Conservation (phyloP, 2,888 invertebrate species). For the Panzeria rudis region DNA sequence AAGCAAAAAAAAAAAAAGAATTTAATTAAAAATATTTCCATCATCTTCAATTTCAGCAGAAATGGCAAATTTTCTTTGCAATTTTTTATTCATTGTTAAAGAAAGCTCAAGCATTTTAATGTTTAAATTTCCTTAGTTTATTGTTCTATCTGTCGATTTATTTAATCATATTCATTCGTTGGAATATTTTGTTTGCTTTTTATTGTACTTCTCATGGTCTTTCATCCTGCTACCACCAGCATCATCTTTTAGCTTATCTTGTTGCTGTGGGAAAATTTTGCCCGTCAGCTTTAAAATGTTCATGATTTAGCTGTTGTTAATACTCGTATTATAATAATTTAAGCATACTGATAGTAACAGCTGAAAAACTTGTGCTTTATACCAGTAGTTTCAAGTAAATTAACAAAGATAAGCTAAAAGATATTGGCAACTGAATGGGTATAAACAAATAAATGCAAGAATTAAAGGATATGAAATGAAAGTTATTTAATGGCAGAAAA, state of each 20-base stretch:
- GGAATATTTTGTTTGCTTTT: not conserved
- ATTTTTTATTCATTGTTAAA: not conserved
- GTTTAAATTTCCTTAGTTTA: constrained; percentile 47
- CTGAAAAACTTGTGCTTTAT: not conserved
- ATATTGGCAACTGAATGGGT: constrained; percentile 6
- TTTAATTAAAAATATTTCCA: constrained; percentile 67
- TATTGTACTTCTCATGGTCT: constrained; percentile 21
- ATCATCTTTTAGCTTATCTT: constrained; percentile 22
- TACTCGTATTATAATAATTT: constrained; percentile 60
- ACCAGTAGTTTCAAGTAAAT: constrained; percentile 61
- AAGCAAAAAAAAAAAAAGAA: constrained; percentile 37
- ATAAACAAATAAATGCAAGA: constrained; percentile 17
- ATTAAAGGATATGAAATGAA: not conserved
- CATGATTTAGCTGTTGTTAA: constrained; percentile 69
- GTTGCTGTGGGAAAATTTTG: constrained; percentile 7
- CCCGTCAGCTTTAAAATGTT: constrained; percentile 53
- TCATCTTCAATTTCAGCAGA: constrained; percentile 49
- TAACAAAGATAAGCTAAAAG: constrained; percentile 50
- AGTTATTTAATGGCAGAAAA: not conserved
- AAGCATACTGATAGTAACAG: constrained; percentile 23
- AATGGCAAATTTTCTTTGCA: constrained; percentile 18
- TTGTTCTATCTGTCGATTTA: constrained; percentile 37
- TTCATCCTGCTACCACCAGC: not conserved
- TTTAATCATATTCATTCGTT: not conserved
- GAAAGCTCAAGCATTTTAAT: not conserved